phyloP scores from a whole-genome alignment of 2,113 vertebrate species.

The Danionella cerebrum region DNA sequence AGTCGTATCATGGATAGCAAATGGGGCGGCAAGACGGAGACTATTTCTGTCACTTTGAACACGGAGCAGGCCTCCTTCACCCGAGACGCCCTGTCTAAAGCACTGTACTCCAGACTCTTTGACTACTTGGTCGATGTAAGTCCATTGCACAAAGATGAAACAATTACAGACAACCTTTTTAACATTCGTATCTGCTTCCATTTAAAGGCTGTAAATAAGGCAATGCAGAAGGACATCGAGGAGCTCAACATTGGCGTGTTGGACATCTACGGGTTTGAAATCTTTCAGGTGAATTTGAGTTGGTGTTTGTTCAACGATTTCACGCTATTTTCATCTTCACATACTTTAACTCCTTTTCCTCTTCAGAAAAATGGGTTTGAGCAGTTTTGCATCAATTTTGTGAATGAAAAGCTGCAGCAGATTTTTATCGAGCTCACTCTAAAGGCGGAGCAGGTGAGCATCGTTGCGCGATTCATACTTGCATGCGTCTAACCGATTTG shows the following conservation, averaged over 20 bases:
- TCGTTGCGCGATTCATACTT: too few species aligned
- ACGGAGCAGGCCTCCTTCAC: constrained; percentile 71
- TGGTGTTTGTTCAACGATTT: not conserved
- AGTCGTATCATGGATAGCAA: constrained; percentile 76
- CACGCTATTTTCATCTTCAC: not conserved
- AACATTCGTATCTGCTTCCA: not conserved
- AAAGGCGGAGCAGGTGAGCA: constrained; percentile 73
- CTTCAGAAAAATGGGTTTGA: constrained; percentile 74
- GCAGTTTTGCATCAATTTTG: constrained; percentile 79
- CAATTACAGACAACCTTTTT: not conserved
- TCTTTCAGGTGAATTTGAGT: constrained; percentile 65
- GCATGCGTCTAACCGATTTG: too few species aligned
- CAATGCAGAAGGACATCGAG: constrained; percentile 71
- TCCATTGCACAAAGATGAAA: too few species aligned
- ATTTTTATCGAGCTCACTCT: constrained; percentile 77
- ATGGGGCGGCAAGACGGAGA: constrained; percentile 72
- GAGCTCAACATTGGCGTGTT: constrained; percentile 73
- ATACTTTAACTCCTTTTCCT: not conserved
- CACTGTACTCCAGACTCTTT: constrained; percentile 70
- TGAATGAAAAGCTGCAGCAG: constrained; percentile 79
- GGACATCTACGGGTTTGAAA: constrained; percentile 79
- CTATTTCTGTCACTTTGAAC: constrained; percentile 71
- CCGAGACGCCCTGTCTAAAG: constrained; percentile 72
- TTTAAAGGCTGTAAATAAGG: constrained; percentile 67
- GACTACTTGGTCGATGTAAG: constrained; percentile 74